Conservation (phyloP, 2,888 invertebrate species). For the Acrocera orbiculus region DNA sequence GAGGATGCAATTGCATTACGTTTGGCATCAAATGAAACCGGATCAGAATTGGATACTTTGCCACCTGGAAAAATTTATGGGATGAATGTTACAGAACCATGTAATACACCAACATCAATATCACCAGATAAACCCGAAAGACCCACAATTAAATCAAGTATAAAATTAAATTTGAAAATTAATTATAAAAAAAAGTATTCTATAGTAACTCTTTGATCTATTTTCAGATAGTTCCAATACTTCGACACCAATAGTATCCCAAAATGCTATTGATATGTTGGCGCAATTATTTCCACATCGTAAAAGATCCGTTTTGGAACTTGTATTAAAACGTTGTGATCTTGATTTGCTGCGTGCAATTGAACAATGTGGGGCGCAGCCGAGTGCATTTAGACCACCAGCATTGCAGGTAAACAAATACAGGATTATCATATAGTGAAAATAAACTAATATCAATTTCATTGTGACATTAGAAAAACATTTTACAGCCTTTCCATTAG, state of each 20-base stretch:
- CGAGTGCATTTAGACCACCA: constrained; percentile 15
- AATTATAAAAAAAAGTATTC: too few species aligned
- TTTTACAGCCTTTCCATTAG: too few species aligned
- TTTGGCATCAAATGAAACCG: constrained; percentile 67
- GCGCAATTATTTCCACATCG: constrained; percentile 78
- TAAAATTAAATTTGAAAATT: too few species aligned
- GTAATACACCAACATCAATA: constrained; percentile 29
- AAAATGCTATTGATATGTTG: constrained; percentile 66
- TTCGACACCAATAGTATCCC: constrained; percentile 36
- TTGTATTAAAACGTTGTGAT: constrained; percentile 82
- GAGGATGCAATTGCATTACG: constrained; percentile 92
- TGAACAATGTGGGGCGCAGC: constrained; percentile 23
- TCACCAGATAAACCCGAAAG: too few species aligned
- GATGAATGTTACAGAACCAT: constrained; percentile 65
- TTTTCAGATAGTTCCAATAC: constrained; percentile 15
- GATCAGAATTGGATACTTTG: constrained; percentile 49
- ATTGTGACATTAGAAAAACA: too few species aligned
- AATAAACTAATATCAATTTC: too few species aligned
- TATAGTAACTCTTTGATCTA: neutral
- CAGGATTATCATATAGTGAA: too few species aligned
- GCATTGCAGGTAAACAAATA: constrained; percentile 13
- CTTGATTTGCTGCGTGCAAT: constrained; percentile 59
- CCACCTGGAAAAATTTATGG: constrained; percentile 87
- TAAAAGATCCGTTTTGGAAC: constrained; percentile 69
- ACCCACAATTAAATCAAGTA: constrained; percentile 11